Conservation (phyloP, 2,888 invertebrate species). For the Mesochorus sp. region DNA sequence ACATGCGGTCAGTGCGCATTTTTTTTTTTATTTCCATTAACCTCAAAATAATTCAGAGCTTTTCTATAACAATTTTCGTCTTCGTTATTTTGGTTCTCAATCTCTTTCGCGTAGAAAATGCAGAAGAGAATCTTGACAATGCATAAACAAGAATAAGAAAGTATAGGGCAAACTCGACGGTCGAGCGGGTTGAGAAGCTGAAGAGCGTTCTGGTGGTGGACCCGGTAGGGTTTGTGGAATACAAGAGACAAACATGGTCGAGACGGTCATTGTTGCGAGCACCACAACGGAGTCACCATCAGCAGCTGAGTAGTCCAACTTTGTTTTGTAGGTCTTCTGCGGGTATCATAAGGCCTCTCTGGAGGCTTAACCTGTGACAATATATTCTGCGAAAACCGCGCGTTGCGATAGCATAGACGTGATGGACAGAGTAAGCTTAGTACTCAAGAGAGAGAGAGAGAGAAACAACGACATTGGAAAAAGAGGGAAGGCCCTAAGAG, state of each 20-base stretch:
- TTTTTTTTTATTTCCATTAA: too few species aligned
- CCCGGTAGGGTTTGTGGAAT: constrained; percentile 34
- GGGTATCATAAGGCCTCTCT: constrained; percentile 77
- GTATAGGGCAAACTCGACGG: constrained; percentile 19
- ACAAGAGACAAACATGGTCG: constrained; percentile 44
- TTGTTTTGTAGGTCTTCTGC: constrained; percentile 77
- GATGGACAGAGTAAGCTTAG: constrained; percentile 1
- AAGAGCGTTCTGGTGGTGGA: constrained; percentile 34
- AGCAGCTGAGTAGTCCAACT: constrained; percentile 48
- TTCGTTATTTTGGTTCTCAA: constrained; percentile 1
- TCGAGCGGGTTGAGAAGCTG: constrained; percentile 41
- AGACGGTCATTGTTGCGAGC: constrained; percentile 33
- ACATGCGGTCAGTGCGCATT: too few species aligned
- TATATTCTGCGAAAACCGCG: constrained; percentile 67
- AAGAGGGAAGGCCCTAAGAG: not conserved
- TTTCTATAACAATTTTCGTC: too few species aligned
- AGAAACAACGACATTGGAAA: not conserved
- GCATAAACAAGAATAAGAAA: constrained; percentile 13
- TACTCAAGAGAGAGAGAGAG: not conserved
- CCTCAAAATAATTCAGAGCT: too few species aligned
- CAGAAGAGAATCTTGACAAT: not conserved
- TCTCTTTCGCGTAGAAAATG: not conserved
- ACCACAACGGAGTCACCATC: constrained; percentile 48
- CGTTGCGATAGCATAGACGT: constrained; percentile 29
- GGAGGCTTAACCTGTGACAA: constrained; percentile 71